Conservation (phyloP, 2,113 vertebrate species). For the Ploceus nigricollis region DNA sequence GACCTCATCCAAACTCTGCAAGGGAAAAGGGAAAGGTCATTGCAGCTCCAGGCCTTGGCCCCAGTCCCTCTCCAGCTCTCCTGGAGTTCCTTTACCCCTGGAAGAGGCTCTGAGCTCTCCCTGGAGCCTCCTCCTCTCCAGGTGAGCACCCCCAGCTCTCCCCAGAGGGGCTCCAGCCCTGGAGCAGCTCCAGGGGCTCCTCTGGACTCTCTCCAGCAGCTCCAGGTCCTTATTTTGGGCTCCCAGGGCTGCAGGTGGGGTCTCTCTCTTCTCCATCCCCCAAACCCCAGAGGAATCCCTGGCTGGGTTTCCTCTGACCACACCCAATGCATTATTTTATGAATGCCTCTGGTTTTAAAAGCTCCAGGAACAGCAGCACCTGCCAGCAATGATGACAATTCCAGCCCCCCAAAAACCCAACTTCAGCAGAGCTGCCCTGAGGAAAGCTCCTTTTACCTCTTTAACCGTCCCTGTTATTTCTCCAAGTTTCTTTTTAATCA, state of each 20-base stretch:
- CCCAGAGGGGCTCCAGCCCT: neutral
- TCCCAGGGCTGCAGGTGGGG: neutral
- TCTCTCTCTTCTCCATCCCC: neutral
- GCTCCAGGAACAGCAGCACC: neutral
- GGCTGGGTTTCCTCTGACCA: neutral
- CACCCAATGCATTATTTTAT: neutral
- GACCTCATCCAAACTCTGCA: neutral
- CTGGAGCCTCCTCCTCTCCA: neutral
- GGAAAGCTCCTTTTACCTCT: slow-evolving; percentile 76
- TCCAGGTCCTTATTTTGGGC: neutral
- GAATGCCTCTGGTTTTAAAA: neutral
- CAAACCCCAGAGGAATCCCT: neutral
- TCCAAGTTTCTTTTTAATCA: slow-evolving; percentile 87
- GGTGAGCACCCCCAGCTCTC: neutral
- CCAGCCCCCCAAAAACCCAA: neutral
- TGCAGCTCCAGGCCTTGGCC: rapidly evolving
- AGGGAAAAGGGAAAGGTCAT: neutral
- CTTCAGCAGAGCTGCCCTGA: neutral
- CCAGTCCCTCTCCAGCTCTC: neutral
- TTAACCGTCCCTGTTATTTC: slow-evolving; percentile 87
- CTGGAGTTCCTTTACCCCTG: rapidly evolving
- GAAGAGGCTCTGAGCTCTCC: neutral
- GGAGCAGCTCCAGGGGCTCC: neutral
- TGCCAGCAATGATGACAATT: neutral
- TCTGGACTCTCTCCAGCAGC: neutral